A percentile compares a stretch with the other conserved stretches of the same genome.
These are phyloP conservation scores for Bergia puertoricense DNA, from an alignment of 92 coral and sea anemone species.

Conservation along the genomic window DNA sequence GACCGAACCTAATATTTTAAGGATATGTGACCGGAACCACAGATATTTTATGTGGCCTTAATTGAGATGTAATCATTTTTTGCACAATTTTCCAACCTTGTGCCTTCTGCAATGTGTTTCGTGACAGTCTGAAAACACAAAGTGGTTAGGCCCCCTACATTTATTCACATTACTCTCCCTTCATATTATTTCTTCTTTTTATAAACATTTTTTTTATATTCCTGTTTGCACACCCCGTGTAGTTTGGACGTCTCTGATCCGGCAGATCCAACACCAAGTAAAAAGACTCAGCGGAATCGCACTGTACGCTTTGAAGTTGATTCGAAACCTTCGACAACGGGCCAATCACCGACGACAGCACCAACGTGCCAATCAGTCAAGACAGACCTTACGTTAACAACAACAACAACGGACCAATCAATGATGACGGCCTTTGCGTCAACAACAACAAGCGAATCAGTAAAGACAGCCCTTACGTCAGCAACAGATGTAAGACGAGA, in stretches of 20 bases:
- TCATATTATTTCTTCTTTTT: not conserved
- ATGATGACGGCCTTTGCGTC: not conserved
- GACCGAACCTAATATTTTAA: too few species aligned
- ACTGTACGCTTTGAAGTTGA: conserved; percentile 30
- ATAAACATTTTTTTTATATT: too few species aligned
- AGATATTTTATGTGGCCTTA: too few species aligned
- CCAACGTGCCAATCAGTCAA: not conserved
- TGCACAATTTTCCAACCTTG: too few species aligned
- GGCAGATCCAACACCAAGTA: conserved; percentile 3
- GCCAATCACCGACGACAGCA: conserved; percentile 8
- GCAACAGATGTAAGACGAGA: conserved; percentile 18
- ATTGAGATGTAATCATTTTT: too few species aligned
- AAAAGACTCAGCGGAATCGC: conserved; percentile 19
- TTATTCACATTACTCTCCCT: not conserved
- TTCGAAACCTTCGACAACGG: not conserved
- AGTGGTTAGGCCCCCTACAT: not conserved
- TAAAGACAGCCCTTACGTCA: not conserved
- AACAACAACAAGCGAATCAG: not conserved
- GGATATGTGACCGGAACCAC: too few species aligned
- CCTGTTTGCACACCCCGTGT: not conserved
- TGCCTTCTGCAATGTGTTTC: too few species aligned
- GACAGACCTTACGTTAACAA: not conserved
- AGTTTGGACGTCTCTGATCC: conserved; percentile 18
- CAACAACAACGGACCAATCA: not conserved
- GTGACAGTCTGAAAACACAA: not conserved